Evolutionary conservation across 2,888 invertebrate genomes (phyloP), one percentile per base, ranked within the genome.

Genomic region (Xylophagus ater): DNA sequence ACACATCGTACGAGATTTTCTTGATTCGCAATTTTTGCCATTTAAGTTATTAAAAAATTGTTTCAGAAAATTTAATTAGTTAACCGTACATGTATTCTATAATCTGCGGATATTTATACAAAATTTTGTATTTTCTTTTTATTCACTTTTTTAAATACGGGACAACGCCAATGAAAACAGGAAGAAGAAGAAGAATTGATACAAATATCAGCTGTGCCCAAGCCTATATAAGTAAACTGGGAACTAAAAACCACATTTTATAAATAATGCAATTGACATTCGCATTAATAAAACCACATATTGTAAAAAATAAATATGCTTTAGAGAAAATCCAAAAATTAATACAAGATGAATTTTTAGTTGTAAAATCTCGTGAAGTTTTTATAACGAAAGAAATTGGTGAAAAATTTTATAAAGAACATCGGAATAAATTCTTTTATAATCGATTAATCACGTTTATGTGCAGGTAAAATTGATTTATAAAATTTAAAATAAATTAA

Each of bases 251-350:
- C 26, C 10, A n/a, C 2, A 12, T 13, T 6, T 10, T 26, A 37
- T 37, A 31, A 30, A 30, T 12, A 54, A 57, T 78, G 52, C 70
- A 89, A 66, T 65, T 90, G 52, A 89, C 92, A 15, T 66, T 92
- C 49, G 89, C 88, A 4, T 76, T 92, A 48, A 70, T 92, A 42
- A 92, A 92, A 59, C 92, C 92, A 4, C 88, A 90, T 56, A 72
- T 84, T 24, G 70, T 84, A 2, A 80, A 81, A 55, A 80, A 85
- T 58, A 84, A 84, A 1, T 68, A 78, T 44, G 79, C 78, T 4
- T 59, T 82, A 10, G 66, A 75, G 57, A 74, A 74, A 56, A 78
- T 90, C 34, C 72, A 76, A 53, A 65, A 76, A 42, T 58, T 79
- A 48, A 77, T 90, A 46, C 62, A 72, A 33, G 71, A 76, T 50